Percentiles rank a stretch among this genome's conserved stretches.
phyloP scores from a whole-genome alignment of 2,888 invertebrate genomes.

The Agonopterix alstromeriana region DNA sequence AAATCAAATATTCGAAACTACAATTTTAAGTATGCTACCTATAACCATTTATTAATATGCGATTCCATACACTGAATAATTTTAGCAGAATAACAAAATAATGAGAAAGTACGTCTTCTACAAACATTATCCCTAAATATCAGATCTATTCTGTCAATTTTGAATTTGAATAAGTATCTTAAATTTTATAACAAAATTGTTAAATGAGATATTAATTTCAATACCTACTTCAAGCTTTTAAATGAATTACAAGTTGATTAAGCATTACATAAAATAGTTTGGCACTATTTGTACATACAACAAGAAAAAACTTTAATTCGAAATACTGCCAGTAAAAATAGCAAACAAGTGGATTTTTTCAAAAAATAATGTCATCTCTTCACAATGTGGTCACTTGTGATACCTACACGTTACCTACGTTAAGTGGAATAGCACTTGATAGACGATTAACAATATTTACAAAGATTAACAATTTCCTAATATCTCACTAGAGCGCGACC shows the following conservation, averaged over 20 bases:
- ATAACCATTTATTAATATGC: slow-evolving; percentile 3
- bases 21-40: neutral
- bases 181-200: slow-evolving; percentile 17
- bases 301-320: slow-evolving; percentile 34
- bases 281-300: slow-evolving; percentile 50
- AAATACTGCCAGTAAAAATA: slow-evolving; percentile 38
- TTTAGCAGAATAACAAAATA: slow-evolving; percentile 16
- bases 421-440: slow-evolving; percentile 53
- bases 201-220: slow-evolving; percentile 25
- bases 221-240: too few species aligned
- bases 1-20: slow-evolving; percentile 8
- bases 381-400: slow-evolving; percentile 29
- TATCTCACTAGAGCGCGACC: slow-evolving; percentile 32
- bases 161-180: slow-evolving; percentile 15
- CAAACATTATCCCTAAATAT: slow-evolving; percentile 20
- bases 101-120: slow-evolving; percentile 13
- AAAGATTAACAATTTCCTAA: slow-evolving; percentile 53
- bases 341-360: slow-evolving; percentile 39
- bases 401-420: slow-evolving; percentile 31
- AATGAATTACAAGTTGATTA: neutral
- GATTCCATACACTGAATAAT: slow-evolving; percentile 18
- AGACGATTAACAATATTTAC: slow-evolving; percentile 65
- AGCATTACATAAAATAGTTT: slow-evolving; percentile 45
- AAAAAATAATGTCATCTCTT: slow-evolving; percentile 51
- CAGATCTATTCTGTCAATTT: slow-evolving; percentile 23